A percentile compares a stretch with the other conserved stretches of the same genome.
Evolutionary conservation across 1,140 invertebrate species (phyloP).

Genomic region (Diachasmimorpha longicaudata): DNA sequence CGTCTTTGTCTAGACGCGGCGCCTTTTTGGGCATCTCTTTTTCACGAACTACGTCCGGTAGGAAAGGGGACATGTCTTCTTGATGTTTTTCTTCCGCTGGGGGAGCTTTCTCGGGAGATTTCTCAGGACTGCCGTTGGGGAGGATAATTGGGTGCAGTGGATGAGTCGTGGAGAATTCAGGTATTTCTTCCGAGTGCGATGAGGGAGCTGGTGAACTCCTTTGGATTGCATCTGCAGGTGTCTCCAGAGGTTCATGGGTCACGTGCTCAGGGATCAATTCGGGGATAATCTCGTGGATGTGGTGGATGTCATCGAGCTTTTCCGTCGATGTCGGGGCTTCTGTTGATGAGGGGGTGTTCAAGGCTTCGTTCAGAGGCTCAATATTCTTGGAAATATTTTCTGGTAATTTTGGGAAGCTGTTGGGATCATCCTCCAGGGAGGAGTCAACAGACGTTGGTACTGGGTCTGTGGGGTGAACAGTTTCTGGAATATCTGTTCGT

Average conservation of each 20-base stretch:
- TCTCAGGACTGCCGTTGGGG: conserved; percentile 31
- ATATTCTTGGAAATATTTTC: conserved; percentile 49
- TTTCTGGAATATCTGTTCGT: neutral
- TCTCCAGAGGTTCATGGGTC: conserved; percentile 14
- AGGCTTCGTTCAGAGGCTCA: conserved; percentile 42
- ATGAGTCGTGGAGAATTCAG: conserved; percentile 34
- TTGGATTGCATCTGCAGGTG: neutral
- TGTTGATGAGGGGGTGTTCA: conserved; percentile 26
- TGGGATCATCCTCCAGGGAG: conserved; percentile 5
- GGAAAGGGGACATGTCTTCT: conserved; percentile 69
- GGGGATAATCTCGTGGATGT: conserved; percentile 47
- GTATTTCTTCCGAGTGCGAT: neutral
- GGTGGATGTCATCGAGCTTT: conserved; percentile 30
- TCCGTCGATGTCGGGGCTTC: conserved; percentile 28
- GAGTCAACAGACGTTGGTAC: conserved; percentile 36
- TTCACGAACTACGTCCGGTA: conserved; percentile 63
- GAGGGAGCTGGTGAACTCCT: neutral
- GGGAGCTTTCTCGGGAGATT: conserved; percentile 32
- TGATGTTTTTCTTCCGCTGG: conserved; percentile 35
- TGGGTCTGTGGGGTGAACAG: neutral
- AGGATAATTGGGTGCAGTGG: conserved; percentile 35
- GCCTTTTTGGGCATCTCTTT: conserved; percentile 47
- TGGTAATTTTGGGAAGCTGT: conserved; percentile 39
- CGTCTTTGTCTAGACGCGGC: conserved; percentile 56
- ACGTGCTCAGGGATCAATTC: conserved; percentile 47